Evolutionary conservation across 2,888 invertebrate genomes (phyloP), one percentile per base, ranked within the genome.

Genomic region (Aproaerema taeniolella): DNA sequence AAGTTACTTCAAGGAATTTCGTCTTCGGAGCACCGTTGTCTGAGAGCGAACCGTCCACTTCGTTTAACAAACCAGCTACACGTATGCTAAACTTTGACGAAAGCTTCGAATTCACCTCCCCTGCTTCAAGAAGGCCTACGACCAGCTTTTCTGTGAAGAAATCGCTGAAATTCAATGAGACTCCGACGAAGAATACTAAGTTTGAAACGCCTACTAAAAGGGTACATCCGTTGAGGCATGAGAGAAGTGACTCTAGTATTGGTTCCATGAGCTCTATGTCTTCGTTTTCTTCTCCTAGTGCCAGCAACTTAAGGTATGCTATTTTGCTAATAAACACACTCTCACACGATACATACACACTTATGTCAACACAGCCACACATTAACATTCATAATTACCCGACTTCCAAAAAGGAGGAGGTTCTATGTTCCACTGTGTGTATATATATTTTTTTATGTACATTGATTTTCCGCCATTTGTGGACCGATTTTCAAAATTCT

Each of bases 1-100:
- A 83, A 42, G 64, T 86, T 0, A 71, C 52, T 0, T 59, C 78
- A 0, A 70, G 67, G 10, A 77, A 78, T 15, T 86, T 87, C 25
- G 65, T 58, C 0, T 87, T 87, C n/a, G 87, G 87, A 0, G 85
- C 87, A 0, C 82, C 87, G 0, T 48, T 87, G 1, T 67, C 73
- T 0, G 87, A 86, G 0, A 58, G 47, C 2, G 87, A 87, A 35
- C 61, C 68, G 0, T 83, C 83, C 0, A 87, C 86, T 0, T 83
- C 82, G 0, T 85, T 87, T 38, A 83, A 83, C 43, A 59, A 60
- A 16, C 73, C 76, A 0, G 20, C 82, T 0, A 85, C 77, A 0
- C 55, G 87, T 1, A 79, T 79, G 68, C 45, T 87, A 0, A 83
- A 73, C 31, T 87, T 87, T 12, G 87, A 82, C 6, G 73, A 76